Conservation (phyloP, 2,888 invertebrate species). For the Standfussiana lucernea region DNA sequence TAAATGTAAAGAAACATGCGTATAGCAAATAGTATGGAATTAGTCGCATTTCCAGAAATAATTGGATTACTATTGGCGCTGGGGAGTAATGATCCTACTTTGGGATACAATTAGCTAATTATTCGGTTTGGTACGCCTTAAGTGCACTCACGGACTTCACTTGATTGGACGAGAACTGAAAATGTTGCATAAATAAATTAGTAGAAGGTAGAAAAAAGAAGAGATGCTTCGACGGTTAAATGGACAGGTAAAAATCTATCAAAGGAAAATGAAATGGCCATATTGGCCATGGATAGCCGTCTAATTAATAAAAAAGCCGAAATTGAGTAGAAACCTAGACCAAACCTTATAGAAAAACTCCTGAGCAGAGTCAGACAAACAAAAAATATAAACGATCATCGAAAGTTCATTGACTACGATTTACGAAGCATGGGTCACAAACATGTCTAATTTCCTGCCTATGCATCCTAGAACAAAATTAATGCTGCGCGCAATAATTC, state of each 20-base stretch:
- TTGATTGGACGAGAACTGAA: background rate
- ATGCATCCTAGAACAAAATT: slow-evolving; percentile 14
- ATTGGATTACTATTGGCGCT: slow-evolving; percentile 15
- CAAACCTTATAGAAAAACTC: background rate
- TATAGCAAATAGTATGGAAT: slow-evolving; percentile 23
- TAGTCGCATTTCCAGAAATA: slow-evolving; percentile 13
- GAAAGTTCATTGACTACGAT: slow-evolving; percentile 52
- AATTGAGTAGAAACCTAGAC: background rate
- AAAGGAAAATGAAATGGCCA: background rate
- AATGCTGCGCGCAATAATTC: slow-evolving; percentile 1
- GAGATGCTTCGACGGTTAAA: background rate
- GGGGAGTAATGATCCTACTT: slow-evolving; percentile 31
- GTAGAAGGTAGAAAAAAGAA: background rate
- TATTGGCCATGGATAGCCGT: background rate
- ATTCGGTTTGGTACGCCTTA: slow-evolving; percentile 12
- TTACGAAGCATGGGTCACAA: slow-evolving; percentile 46
- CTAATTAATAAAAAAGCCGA: background rate
- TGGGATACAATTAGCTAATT: slow-evolving; percentile 36
- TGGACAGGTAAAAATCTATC: background rate
- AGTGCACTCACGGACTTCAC: background rate
- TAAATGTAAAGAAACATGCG: slow-evolving; percentile 4
- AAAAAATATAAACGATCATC: slow-evolving; percentile 34
- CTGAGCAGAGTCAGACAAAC: background rate
- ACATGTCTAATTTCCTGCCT: slow-evolving; percentile 26
- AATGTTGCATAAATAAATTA: background rate